A percentile compares a stretch with the other conserved stretches of the same genome.
These are phyloP conservation scores for Caenorhabditis panamensis DNA, from an alignment of 2,888 invertebrate genomes.

Conservation along the genomic window DNA sequence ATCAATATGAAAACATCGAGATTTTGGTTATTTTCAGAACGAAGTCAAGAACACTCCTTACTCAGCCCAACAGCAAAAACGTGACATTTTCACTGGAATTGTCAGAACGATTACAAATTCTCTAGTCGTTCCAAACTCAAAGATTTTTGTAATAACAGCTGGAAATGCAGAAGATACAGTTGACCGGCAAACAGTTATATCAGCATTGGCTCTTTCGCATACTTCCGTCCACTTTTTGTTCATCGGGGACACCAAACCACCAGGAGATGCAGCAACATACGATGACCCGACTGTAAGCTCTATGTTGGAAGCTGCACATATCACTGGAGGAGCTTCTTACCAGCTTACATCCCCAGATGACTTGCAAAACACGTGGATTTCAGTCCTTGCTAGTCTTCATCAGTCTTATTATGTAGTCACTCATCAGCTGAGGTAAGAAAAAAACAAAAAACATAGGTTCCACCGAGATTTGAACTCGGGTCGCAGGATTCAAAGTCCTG, in stretches of 20 bases:
- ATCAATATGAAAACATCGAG: not conserved
- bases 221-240: slow-evolving; percentile 63
- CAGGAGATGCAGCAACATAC: slow-evolving; percentile 65
- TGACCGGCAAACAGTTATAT: slow-evolving; percentile 51
- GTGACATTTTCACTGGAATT: slow-evolving; percentile 64
- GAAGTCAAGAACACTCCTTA: slow-evolving; percentile 50
- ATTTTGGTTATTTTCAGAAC: not conserved
- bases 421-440: slow-evolving; percentile 57
- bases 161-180: slow-evolving; percentile 59
- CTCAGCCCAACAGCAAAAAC: slow-evolving; percentile 45
- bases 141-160: slow-evolving; percentile 60
- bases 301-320: slow-evolving; percentile 65
- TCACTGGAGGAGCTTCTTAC: slow-evolving; percentile 70
- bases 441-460: slow-evolving; percentile 63
- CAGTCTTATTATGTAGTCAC: slow-evolving; percentile 59
- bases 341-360: slow-evolving; percentile 48
- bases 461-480: slow-evolving; percentile 73
- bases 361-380: slow-evolving; percentile 47
- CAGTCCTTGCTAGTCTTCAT: slow-evolving; percentile 41
- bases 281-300: slow-evolving; percentile 60
- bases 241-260: slow-evolving; percentile 65
- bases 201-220: slow-evolving; percentile 51
- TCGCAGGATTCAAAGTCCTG: slow-evolving; percentile 72
- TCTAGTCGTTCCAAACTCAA: slow-evolving; percentile 45
- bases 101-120: slow-evolving; percentile 29